A percentile compares a stretch with the other conserved stretches of the same genome.
Conservation (phyloP, 1,140 invertebrate species). For the Formica selysi region DNA sequence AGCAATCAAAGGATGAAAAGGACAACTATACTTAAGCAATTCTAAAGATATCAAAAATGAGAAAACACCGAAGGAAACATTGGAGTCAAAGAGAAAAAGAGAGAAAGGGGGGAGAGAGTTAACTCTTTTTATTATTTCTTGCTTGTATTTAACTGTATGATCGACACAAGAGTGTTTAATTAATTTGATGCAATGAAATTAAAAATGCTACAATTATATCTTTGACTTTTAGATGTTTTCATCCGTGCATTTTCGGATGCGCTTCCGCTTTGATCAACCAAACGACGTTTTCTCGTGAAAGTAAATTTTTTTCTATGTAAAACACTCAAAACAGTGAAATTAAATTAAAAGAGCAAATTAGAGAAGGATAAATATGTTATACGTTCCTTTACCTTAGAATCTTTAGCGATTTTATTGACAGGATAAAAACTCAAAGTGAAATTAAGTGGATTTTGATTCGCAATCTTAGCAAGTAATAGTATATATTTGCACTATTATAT, state of each 20-base stretch:
- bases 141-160: not conserved
- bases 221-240: not conserved
- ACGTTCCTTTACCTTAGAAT: not conserved
- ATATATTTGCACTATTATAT: not conserved
- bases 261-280: constrained; percentile 1
- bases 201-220: not conserved
- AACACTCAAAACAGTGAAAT: not conserved
- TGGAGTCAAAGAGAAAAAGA: no score
- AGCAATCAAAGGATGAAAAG: not conserved
- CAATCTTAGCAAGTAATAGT: not conserved
- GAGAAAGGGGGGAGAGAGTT: no score
- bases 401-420: not conserved
- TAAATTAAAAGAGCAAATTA: constrained; percentile 24
- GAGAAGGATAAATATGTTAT: not conserved
- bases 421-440: not conserved
- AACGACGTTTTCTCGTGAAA: not conserved
- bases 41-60: not conserved
- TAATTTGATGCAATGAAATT: constrained; percentile 14
- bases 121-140: no score
- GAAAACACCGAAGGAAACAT: no score
- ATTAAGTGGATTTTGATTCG: not conserved
- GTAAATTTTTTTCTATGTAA: not conserved
- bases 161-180: constrained; percentile 26
- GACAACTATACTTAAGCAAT: not conserved
- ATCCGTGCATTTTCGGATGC: not conserved